These are phyloP conservation scores for Diarsia mendica DNA, from an alignment of 2,888 invertebrate species.

Conservation along the genomic window DNA sequence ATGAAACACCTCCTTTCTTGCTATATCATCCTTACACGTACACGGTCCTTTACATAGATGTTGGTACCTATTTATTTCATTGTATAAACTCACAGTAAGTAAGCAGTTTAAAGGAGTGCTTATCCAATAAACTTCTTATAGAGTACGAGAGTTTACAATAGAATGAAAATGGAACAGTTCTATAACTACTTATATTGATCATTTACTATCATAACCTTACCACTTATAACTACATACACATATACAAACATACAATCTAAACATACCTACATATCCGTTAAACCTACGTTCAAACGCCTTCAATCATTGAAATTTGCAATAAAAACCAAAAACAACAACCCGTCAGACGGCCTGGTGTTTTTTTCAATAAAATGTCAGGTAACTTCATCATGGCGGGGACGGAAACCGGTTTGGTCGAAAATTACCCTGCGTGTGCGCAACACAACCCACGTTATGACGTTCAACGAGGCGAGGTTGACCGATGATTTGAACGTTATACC, in stretches of 20 bases:
- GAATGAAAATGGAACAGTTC: not conserved
- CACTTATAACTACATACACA: not conserved
- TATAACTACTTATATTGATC: not conserved
- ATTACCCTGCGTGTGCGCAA: conserved; percentile 57
- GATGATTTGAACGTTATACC: conserved; percentile 6
- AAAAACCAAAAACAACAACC: conserved; percentile 55
- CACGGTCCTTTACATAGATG: not conserved
- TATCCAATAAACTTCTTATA: not conserved
- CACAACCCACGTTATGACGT: conserved; percentile 42
- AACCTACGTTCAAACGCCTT: conserved; percentile 30
- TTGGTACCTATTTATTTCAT: not conserved
- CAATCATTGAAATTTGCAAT: conserved; percentile 54
- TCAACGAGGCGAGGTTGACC: conserved; percentile 16
- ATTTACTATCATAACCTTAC: not conserved
- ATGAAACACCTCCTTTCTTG: no score
- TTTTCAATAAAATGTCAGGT: conserved; percentile 64
- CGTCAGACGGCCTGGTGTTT: conserved; percentile 48
- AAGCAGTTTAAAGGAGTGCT: not conserved
- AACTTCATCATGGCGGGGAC: conserved; percentile 58
- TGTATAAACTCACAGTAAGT: not conserved
- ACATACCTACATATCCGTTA: not conserved
- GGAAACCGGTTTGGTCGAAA: conserved; percentile 73
- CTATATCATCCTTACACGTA: no score
- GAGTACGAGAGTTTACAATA: not conserved
- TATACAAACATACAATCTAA: not conserved